These are phyloP conservation scores for Ennomos erosarius DNA, from an alignment of 2,888 invertebrate genomes.

Conservation along the genomic window DNA sequence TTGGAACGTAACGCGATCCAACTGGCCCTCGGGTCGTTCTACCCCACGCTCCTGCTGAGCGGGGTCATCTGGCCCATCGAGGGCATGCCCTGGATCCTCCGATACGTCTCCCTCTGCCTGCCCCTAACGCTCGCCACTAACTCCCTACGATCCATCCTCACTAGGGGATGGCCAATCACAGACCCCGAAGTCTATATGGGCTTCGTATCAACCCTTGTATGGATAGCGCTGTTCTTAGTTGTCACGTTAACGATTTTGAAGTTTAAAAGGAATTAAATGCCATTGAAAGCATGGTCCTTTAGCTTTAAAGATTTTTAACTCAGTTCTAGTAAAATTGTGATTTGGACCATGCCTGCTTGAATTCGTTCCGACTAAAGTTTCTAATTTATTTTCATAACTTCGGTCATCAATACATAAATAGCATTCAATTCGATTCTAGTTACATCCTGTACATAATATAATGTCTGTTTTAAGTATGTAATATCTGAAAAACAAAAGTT, in stretches of 20 bases:
- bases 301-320: too few relatives aligned
- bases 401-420: neutral
- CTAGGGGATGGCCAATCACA: conserved; percentile 93
- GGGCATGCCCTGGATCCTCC: conserved; percentile 94
- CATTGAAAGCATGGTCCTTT: conserved; percentile 32
- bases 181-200: conserved; percentile 95
- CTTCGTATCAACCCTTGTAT: conserved; percentile 92
- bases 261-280: conserved; percentile 90
- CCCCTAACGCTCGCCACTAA: conserved; percentile 97
- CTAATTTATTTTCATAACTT: conserved; percentile 12
- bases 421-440: too few relatives aligned
- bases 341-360: neutral
- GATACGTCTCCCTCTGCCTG: conserved; percentile 92
- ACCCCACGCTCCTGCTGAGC: conserved; percentile 95
- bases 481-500: too few relatives aligned
- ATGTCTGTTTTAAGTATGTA: too few relatives aligned
- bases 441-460: too few relatives aligned
- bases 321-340: conserved; percentile 1
- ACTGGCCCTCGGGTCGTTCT: conserved; percentile 96
- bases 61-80: conserved; percentile 99
- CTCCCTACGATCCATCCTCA: conserved; percentile 93
- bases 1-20: conserved; percentile 97
- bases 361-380: neutral
- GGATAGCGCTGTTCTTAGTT: conserved; percentile 93
- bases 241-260: conserved; percentile 92